Conservation (phyloP, 2,113 vertebrate species). For the Sprattus sprattus region DNA sequence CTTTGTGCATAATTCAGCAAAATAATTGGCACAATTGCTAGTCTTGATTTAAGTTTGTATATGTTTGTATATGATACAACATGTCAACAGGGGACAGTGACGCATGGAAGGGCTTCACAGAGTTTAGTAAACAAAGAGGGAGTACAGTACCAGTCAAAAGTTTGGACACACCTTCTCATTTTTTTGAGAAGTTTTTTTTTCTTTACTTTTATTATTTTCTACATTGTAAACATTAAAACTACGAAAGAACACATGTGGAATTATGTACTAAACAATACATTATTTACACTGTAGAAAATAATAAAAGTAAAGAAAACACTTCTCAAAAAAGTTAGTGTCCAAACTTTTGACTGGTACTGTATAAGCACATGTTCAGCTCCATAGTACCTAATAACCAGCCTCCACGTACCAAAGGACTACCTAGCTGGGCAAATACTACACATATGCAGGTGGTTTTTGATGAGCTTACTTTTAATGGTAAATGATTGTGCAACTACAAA, state of each 20-base stretch:
- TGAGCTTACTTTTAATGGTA: background rate
- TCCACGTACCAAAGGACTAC: background rate
- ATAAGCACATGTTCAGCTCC: slow-evolving; percentile 39
- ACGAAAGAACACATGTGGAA: too few relatives aligned
- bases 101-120: background rate
- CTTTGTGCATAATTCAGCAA: background rate
- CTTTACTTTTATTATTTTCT: too few relatives aligned
- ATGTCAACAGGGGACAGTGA: background rate
- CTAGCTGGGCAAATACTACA: background rate
- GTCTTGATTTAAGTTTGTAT: background rate
- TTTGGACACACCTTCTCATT: too few relatives aligned
- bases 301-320: too few relatives aligned
- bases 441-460: background rate
- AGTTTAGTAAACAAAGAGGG: slow-evolving; percentile 10
- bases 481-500: background rate
- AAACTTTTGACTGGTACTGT: too few relatives aligned
- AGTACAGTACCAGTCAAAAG: too few relatives aligned
- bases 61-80: background rate
- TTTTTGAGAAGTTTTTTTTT: too few relatives aligned
- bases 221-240: too few relatives aligned
- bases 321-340: too few relatives aligned
- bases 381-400: slow-evolving; percentile 39
- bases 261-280: too few relatives aligned
- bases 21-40: background rate
- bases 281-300: too few relatives aligned